Base-by-base conservation (phyloP, 1,140 invertebrate genomes). In the Delia radicum region DNA sequence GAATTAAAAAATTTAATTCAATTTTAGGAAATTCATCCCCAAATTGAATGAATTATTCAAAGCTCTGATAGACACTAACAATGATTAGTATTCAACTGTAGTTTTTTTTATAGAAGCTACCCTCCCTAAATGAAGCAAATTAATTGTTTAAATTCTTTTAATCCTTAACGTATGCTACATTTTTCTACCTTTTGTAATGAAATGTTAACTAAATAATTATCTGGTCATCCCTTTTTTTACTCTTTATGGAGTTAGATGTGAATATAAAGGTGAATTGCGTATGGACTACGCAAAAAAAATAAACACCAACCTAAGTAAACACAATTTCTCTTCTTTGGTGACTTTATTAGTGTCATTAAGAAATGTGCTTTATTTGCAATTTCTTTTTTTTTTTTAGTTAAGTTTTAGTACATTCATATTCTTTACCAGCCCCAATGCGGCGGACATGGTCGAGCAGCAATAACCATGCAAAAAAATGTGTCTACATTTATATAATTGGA, bases 321-420 rank as follows among this genome's bases (percentile, higher is more conserved):
- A 69, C 28, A 69, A 26, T 69, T 69, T 69, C 65, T 31, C 31
- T 29, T 31, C n/a, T 13, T 21, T 76, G 42, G 67, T 69, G 46
- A 75, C 75, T 73, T 76, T 76, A 73, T 76, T 76, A 76, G 71
- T 76, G 69, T 65, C 75, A 73, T 76, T 76, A 76, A 67, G 74
- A 73, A 76, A 73, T 73, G 31, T 74, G 37, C 72, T 73, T 73
- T 18, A 61, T 27, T 67, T 28, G 27, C 21, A 61, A 28, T 31
- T 71, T 76, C 3, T n/a, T 26, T 46, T 21, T 37, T 31, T 55
- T 15, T 42, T 42, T 10, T 15, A 13, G 37, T 42, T 42, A 12
- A 15, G 37, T 42, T 42, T 33, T 33, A 48, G 71, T 10, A 13
- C 27, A 31, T 71, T 33, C 29, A n/a, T 37, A 33, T 28, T 33